Percentiles rank a stretch among this genome's conserved stretches.
phyloP scores from a whole-genome alignment of 1,140 invertebrate species.

The Steinernema feltiae region DNA sequence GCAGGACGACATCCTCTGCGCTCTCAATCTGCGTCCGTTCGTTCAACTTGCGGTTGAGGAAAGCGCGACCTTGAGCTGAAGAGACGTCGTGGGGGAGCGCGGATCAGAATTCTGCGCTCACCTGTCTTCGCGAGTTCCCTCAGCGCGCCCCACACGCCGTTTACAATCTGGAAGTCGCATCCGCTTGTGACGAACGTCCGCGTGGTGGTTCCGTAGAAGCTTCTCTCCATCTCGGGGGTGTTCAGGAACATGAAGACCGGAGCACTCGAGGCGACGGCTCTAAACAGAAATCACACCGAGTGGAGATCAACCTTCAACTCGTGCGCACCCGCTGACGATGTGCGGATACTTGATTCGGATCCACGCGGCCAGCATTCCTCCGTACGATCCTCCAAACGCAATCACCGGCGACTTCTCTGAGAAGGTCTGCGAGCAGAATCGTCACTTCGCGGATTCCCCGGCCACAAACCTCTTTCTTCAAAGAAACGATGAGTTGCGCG shows the following conservation, averaged over 20 bases:
- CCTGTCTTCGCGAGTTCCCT: constrained; percentile 63
- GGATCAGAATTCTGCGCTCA: constrained; percentile 41
- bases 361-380: constrained; percentile 90
- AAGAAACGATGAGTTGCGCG: constrained; percentile 69
- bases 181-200: constrained; percentile 67
- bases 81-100: constrained; percentile 19
- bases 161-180: constrained; percentile 71
- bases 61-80: constrained; percentile 67
- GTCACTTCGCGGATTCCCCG: constrained; percentile 17
- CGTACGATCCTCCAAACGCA: constrained; percentile 78
- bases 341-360: constrained; percentile 91
- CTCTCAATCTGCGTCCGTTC: background rate
- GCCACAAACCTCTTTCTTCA: too few species aligned
- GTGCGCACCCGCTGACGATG: constrained; percentile 68
- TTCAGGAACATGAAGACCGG: constrained; percentile 80
- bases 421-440: too few species aligned
- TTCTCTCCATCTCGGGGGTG: constrained; percentile 70
- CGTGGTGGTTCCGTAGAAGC: constrained; percentile 73
- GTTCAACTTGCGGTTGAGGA: constrained; percentile 69
- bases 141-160: constrained; percentile 72
- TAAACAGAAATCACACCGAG: too few species aligned
- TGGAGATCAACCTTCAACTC: too few species aligned
- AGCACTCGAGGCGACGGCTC: constrained; percentile 86
- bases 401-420: constrained; percentile 61
- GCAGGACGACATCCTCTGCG: background rate